Conservation (phyloP, 64 coral and sea anemone species). For the Hydrozoanthus tunicans region DNA sequence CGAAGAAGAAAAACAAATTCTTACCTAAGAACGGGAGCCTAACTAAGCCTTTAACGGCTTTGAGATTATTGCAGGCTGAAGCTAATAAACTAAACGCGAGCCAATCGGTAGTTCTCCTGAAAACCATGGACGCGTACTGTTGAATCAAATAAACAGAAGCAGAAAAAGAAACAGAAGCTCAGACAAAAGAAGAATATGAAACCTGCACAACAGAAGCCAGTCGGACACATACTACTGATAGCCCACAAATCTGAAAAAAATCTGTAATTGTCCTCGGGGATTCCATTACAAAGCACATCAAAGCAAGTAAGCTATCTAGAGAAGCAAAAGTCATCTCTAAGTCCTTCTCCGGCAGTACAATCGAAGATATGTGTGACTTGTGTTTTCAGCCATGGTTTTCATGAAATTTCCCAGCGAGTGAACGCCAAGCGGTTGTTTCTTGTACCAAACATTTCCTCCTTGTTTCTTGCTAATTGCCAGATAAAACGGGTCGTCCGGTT, state of each 20-base stretch:
- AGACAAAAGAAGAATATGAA: background rate
- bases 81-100: background rate
- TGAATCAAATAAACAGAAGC: background rate
- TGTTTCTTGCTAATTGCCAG: too few relatives aligned
- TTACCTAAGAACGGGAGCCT: background rate
- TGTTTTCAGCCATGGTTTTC: too few relatives aligned
- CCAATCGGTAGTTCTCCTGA: background rate
- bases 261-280: background rate
- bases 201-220: background rate
- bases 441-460: too few relatives aligned
- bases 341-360: background rate
- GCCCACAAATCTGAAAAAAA: background rate
- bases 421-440: too few relatives aligned
- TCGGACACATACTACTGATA: too few relatives aligned
- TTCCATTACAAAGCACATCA: background rate
- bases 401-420: too few relatives aligned
- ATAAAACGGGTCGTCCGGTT: too few relatives aligned
- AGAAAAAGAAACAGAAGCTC: background rate
- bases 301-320: background rate
- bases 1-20: constrained; percentile 8
- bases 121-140: background rate
- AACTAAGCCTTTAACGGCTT: background rate
- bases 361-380: background rate
- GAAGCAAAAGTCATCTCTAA: background rate
- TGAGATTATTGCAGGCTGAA: constrained; percentile 13